Evolutionary conservation across 2,888 invertebrate genomes (phyloP).

Genomic region (Dasypolia templi): DNA sequence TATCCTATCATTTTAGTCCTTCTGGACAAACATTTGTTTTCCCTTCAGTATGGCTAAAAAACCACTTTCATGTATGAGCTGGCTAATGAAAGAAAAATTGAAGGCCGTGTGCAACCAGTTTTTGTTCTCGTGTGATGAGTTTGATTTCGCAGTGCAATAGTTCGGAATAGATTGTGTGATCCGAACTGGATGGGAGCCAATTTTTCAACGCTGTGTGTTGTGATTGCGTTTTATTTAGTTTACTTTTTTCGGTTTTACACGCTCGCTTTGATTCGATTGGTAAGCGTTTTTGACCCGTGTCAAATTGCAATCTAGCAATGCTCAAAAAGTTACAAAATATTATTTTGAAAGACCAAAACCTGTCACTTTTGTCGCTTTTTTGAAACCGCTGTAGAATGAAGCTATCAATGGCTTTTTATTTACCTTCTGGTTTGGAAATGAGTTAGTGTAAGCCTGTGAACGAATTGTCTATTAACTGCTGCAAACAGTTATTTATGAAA

Average conservation of each 20-base stretch:
- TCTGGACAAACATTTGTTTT: neutral
- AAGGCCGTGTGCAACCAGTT: constrained; percentile 19
- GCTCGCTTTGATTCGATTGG: constrained; percentile 50
- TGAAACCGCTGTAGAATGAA: neutral
- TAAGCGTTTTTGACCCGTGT: constrained; percentile 44
- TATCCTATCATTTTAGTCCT: neutral
- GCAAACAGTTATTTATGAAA: neutral
- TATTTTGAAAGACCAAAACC: too few relatives aligned
- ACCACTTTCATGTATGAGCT: neutral
- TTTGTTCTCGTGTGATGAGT: constrained; percentile 43
- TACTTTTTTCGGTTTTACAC: constrained; percentile 27
- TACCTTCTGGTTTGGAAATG: neutral
- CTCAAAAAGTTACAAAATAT: neutral
- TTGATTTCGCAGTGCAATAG: constrained; percentile 61
- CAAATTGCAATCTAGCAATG: constrained; percentile 27
- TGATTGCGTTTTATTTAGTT: constrained; percentile 59
- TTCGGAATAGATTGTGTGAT: constrained; percentile 62
- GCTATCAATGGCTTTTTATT: neutral
- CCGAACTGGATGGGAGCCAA: constrained; percentile 48
- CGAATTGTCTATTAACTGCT: too few relatives aligned
- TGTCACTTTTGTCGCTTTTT: neutral
- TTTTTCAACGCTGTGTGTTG: constrained; percentile 55
- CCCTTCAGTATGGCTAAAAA: neutral
- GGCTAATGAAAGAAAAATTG: constrained; percentile 65
- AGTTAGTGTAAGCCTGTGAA: neutral